Conservation (phyloP, 2,113 vertebrate genomes). For the Gnathonemus echidnorhynchus region DNA sequence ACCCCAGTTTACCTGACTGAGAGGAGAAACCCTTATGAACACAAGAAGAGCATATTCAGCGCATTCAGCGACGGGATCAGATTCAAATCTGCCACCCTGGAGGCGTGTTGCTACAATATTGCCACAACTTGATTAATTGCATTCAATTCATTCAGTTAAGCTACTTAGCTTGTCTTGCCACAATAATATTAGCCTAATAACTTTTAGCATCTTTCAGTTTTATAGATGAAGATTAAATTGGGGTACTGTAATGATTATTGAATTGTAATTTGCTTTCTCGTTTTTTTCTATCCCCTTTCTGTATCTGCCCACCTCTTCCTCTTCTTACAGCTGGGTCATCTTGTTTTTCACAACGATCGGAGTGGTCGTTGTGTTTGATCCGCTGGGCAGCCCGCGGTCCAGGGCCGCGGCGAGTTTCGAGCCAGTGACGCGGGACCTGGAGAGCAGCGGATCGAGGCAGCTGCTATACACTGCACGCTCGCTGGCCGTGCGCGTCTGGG, state of each 20-base stretch:
- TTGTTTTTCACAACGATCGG: conserved; percentile 71
- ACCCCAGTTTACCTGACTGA: not conserved
- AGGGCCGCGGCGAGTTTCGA: conserved; percentile 19
- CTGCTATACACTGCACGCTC: conserved; percentile 73
- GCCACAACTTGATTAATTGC: not conserved
- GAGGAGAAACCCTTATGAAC: not conserved
- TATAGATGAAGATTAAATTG: not conserved
- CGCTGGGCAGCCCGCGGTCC: conserved; percentile 67
- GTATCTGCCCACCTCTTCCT: not conserved
- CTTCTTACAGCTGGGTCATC: conserved; percentile 78
- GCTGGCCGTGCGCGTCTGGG: conserved; percentile 82
- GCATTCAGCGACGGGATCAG: not conserved
- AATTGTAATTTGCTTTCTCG: not conserved
- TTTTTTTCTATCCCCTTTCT: not conserved
- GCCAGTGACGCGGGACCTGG: conserved; percentile 57
- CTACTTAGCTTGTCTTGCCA: not conserved
- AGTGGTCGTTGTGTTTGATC: conserved; percentile 83
- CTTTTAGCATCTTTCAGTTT: not conserved
- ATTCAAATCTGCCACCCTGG: not conserved
- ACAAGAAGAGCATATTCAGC: not conserved
- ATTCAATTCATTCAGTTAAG: not conserved
- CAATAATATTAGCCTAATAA: not conserved
- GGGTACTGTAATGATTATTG: not conserved
- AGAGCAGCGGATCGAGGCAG: conserved; percentile 73
- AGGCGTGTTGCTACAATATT: not conserved